These are phyloP conservation scores for Trichoplusia ni DNA, from an alignment of 1,140 invertebrate species.

Conservation along the genomic window DNA sequence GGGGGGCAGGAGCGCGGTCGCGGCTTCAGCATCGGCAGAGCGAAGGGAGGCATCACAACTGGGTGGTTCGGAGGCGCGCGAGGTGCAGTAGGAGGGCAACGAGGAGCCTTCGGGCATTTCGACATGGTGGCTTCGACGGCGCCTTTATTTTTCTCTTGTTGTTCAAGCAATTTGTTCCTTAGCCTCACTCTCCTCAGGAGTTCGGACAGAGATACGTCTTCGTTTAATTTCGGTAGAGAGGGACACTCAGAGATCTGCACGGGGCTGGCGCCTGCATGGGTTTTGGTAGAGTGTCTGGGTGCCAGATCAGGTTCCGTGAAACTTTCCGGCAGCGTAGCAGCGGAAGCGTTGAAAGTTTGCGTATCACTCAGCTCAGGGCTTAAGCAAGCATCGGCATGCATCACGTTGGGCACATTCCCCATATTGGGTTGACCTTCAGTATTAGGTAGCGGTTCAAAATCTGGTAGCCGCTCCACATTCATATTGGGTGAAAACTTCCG, in stretches of 20 bases:
- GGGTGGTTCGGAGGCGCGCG: constrained; percentile 34
- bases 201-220: constrained; percentile 43
- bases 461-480: not conserved
- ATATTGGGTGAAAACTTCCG: too few relatives aligned
- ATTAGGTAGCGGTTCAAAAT: not conserved
- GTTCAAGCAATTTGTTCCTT: constrained; percentile 42
- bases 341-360: too few relatives aligned
- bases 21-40: not conserved
- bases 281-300: not conserved
- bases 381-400: too few relatives aligned
- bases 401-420: too few relatives aligned
- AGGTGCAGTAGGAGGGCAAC: constrained; percentile 26
- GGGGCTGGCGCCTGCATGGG: not conserved
- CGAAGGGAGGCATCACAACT: constrained; percentile 4
- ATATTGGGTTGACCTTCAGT: too few relatives aligned
- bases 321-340: not conserved
- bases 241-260: not conserved
- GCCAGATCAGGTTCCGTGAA: not conserved
- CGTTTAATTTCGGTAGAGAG: constrained; percentile 31
- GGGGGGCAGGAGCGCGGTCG: not conserved
- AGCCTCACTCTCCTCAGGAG: constrained; percentile 50
- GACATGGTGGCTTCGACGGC: constrained; percentile 22
- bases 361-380: too few relatives aligned
- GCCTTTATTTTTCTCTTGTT: constrained; percentile 25
- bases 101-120: constrained; percentile 29